These are phyloP conservation scores for Cardiocondyla obscurior DNA, from an alignment of 1,140 invertebrate genomes.

Conservation along the genomic window DNA sequence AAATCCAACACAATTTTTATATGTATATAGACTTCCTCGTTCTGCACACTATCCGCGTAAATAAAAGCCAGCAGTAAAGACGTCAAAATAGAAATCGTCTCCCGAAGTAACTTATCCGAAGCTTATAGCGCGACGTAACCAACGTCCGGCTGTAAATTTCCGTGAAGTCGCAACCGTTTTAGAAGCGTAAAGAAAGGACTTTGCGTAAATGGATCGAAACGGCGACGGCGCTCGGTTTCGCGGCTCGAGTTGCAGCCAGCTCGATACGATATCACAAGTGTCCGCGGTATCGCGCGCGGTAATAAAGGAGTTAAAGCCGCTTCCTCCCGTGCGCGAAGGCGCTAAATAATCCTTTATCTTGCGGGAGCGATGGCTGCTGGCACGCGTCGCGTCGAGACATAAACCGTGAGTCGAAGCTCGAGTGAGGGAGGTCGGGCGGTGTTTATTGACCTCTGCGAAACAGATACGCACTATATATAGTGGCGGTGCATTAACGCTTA, in stretches of 20 bases:
- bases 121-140: neutral
- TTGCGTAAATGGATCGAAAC: slow-evolving; percentile 10
- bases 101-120: neutral
- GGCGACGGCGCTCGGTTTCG: neutral
- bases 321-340: neutral
- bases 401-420: slow-evolving; percentile 52
- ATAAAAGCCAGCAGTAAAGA: neutral
- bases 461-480: slow-evolving; percentile 27
- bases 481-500: neutral
- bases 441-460: slow-evolving; percentile 37
- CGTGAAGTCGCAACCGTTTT: neutral
- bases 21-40: neutral
- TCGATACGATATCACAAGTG: neutral
- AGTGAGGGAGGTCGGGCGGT: neutral
- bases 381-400: slow-evolving; percentile 31
- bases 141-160: slow-evolving; percentile 16
- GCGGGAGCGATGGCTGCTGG: slow-evolving; percentile 46
- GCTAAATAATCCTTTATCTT: slow-evolving; percentile 68
- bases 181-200: neutral
- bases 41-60: neutral
- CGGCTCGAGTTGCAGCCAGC: too few relatives aligned
- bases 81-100: neutral
- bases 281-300: neutral
- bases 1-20: neutral
- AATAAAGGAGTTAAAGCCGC: slow-evolving; percentile 46